These are phyloP conservation scores for Arnoldichthys spilopterus DNA, from an alignment of 2,797 vertebrate genomes.

Conservation along the genomic window DNA sequence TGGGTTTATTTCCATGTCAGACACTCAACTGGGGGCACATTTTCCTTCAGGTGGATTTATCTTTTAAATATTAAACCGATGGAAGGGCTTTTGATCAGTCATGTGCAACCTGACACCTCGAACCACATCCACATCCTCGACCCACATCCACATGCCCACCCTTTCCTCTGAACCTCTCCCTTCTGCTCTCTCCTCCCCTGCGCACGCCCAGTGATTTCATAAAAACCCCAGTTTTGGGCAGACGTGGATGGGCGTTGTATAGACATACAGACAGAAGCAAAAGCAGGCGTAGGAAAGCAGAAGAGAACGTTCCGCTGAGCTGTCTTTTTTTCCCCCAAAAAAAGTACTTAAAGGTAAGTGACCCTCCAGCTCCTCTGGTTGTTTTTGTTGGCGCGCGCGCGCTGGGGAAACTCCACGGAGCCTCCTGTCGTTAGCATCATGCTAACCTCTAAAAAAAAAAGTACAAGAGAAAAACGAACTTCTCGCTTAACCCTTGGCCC, in stretches of 20 bases:
- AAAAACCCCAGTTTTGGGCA: slow-evolving; percentile 61
- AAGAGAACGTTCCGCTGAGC: not conserved
- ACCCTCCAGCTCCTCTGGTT: not conserved
- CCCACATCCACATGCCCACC: not conserved
- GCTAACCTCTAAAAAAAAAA: not conserved
- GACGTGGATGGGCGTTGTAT: slow-evolving; percentile 70
- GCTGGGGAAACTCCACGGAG: too few relatives aligned
- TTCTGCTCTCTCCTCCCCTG: slow-evolving; percentile 4
- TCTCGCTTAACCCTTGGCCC: slow-evolving; percentile 23
- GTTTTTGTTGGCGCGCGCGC: too few relatives aligned
- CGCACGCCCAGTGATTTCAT: slow-evolving; percentile 78
- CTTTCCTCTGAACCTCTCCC: not conserved
- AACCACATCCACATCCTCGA: not conserved
- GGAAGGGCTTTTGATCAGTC: not conserved
- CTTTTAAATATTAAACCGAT: not conserved
- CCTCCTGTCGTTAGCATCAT: too few relatives aligned
- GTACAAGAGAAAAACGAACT: not conserved
- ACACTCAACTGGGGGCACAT: too few relatives aligned
- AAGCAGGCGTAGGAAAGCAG: not conserved
- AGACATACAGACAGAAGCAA: slow-evolving; percentile 43
- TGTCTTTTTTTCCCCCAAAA: not conserved
- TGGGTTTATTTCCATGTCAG: too few relatives aligned
- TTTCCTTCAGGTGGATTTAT: not conserved
- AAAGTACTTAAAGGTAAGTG: slow-evolving; percentile 39
- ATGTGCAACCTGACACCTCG: slow-evolving; percentile 24